phyloP scores from a whole-genome alignment of 2,888 invertebrate species.

The Disparrhopalites patrizii region DNA sequence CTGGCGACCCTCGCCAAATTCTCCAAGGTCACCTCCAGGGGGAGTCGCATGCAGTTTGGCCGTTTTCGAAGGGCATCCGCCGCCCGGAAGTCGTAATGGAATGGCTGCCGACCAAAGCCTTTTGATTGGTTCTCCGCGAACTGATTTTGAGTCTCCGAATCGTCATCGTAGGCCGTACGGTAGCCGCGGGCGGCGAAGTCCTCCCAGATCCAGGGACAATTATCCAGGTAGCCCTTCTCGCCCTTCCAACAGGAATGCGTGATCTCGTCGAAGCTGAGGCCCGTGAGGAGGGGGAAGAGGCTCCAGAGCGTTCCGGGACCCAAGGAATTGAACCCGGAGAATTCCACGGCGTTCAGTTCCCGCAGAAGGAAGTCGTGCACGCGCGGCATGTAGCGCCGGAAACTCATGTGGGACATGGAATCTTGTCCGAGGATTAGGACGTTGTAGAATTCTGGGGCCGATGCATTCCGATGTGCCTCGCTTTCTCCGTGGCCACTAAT shows the following conservation, averaged over 20 bases:
- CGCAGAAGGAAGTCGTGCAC: neutral
- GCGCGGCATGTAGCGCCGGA: conserved; percentile 19
- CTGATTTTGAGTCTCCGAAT: conserved; percentile 69
- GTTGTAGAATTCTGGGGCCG: neutral
- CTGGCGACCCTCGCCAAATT: conserved; percentile 54
- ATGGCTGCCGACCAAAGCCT: conserved; percentile 65
- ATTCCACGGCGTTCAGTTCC: neutral
- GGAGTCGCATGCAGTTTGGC: neutral
- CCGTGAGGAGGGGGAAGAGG: conserved; percentile 65
- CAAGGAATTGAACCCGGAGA: neutral
- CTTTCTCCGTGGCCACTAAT: too few relatives aligned
- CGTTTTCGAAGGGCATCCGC: conserved; percentile 51
- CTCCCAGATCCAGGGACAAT: conserved; percentile 81
- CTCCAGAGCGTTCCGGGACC: neutral
- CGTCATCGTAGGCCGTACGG: conserved; percentile 76
- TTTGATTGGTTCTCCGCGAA: conserved; percentile 60
- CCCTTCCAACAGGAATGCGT: conserved; percentile 62
- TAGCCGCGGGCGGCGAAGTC: conserved; percentile 68
- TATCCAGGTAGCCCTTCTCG: conserved; percentile 63
- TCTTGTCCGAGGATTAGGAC: neutral
- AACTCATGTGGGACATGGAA: conserved; percentile 24
- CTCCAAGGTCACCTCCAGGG: neutral
- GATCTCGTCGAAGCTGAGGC: conserved; percentile 64
- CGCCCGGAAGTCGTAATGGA: conserved; percentile 67
- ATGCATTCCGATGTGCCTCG: too few relatives aligned